Percentiles rank a stretch among this genome's conserved stretches.
Evolutionary conservation across 2,888 invertebrate genomes (phyloP).

Genomic region (Drosophila subsilvestris): DNA sequence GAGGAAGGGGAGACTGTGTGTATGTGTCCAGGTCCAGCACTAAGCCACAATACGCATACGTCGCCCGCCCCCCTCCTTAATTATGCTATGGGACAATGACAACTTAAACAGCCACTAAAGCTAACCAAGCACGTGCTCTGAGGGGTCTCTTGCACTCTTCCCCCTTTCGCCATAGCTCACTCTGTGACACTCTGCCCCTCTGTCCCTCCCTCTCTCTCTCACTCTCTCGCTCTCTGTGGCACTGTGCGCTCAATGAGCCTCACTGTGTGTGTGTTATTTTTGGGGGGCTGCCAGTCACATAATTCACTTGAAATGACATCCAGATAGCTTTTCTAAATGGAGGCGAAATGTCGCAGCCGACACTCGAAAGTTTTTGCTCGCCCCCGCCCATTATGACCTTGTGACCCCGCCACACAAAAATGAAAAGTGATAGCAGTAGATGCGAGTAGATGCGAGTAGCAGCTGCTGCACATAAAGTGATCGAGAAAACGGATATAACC

Average conservation of each 20-base stretch:
- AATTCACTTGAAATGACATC: constrained; percentile 71
- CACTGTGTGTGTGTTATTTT: constrained; percentile 53
- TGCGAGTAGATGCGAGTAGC: no score
- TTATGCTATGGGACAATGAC: constrained; percentile 60
- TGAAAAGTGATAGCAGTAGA: neutral
- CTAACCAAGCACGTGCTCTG: constrained; percentile 61
- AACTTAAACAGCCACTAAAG: constrained; percentile 73
- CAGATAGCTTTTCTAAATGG: constrained; percentile 26
- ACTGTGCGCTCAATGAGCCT: constrained; percentile 68
- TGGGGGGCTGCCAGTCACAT: constrained; percentile 65
- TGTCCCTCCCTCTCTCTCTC: neutral
- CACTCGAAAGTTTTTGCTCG: constrained; percentile 74
- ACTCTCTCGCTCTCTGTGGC: neutral
- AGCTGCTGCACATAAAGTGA: constrained; percentile 1
- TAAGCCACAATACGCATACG: constrained; percentile 70
- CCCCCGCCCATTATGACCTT: constrained; percentile 71
- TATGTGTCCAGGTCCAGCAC: constrained; percentile 6
- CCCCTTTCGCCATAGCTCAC: neutral
- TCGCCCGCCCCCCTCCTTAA: constrained; percentile 60
- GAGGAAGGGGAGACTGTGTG: no score
- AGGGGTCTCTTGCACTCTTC: neutral
- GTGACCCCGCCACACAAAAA: constrained; percentile 38
- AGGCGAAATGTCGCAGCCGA: constrained; percentile 19
- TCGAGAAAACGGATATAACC: neutral
- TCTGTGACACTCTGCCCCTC: neutral